Base-by-base conservation (phyloP, 2,888 invertebrate genomes). In the Acleris literana region DNA sequence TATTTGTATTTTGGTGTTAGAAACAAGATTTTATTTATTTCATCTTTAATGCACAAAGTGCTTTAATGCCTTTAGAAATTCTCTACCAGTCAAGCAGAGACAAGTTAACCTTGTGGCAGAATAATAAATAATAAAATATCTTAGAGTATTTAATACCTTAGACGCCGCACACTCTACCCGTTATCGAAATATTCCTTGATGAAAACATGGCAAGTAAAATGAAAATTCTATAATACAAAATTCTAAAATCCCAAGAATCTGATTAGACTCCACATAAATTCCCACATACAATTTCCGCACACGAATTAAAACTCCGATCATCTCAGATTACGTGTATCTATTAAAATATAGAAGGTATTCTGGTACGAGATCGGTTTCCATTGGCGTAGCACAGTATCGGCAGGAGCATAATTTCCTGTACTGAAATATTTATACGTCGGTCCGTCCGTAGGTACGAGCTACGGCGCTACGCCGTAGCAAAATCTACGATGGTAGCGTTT, bases 321-420 rank as follows among this genome's bases (percentile, higher is more conserved):
- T 49, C 61, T 48, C 56, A 53, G 66, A 66, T 66, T 66, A 57
- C 54, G 54, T 48, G 17, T 29, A 52, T 56, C 51, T 56, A 62
- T 65, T 61, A 64, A 64, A 64, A 54, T 65, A 60, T 61, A 65
- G 18, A 17, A 49, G 55, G 55, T 65, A 61, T 65, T 65, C 43
- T 51, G 64, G 51, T 78, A 76, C 73, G 74, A 80, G 76, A 77
- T 79, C 85, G 83, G 76, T 86, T 84, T 83, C 80, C 84, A 79
- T 86, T 88, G 86, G 78, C 77, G 78, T 76, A 77, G 79, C 62
- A 79, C 81, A 79, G 83, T 89, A 90, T 88, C 87, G 85, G 86
- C 79, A 78, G 81, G 80, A 87, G 84, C 84, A 92, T 90, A 92
- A 92, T 92, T 91, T 91, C 92, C 91, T 86, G 86, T 83, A 78